Evolutionary conservation across 2,113 vertebrate species (phyloP).

Genomic region (Pterophyllum scalare): DNA sequence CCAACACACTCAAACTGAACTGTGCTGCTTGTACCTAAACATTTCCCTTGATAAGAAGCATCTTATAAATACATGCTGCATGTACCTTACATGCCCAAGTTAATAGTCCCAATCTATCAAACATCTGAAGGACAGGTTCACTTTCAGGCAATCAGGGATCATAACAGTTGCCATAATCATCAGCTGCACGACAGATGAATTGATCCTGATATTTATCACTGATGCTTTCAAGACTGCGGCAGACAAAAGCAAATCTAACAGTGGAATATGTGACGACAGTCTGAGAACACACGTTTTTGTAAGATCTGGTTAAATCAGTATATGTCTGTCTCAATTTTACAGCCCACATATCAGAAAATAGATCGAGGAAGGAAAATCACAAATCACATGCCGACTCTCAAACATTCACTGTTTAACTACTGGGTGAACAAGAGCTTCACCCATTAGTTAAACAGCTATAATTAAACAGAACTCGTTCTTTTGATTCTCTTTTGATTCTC

Average conservation of each 20-base stretch:
- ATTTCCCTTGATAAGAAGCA: conserved; percentile 3
- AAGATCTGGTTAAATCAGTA: neutral
- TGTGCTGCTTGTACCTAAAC: conserved; percentile 42
- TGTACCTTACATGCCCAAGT: neutral
- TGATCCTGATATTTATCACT: conserved; percentile 10
- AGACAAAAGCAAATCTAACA: conserved; percentile 24
- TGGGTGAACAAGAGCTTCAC: neutral
- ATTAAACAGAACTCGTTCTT: neutral
- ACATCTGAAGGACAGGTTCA: neutral
- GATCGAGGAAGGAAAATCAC: neutral
- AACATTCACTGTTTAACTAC: neutral
- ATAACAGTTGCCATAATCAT: neutral
- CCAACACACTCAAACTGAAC: conserved; percentile 50
- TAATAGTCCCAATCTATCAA: neutral
- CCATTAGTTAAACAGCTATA: neutral
- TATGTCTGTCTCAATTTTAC: neutral
- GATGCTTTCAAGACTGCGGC: neutral
- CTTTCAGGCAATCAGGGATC: neutral
- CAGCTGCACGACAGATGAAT: neutral
- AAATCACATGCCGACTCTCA: neutral
- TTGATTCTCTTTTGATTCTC: neutral
- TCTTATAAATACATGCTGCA: neutral
- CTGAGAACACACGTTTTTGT: neutral
- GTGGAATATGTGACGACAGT: neutral
- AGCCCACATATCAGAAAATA: neutral